These are phyloP conservation scores for Timema cristinae DNA, from an alignment of 2,888 invertebrate species.

Conservation along the genomic window DNA sequence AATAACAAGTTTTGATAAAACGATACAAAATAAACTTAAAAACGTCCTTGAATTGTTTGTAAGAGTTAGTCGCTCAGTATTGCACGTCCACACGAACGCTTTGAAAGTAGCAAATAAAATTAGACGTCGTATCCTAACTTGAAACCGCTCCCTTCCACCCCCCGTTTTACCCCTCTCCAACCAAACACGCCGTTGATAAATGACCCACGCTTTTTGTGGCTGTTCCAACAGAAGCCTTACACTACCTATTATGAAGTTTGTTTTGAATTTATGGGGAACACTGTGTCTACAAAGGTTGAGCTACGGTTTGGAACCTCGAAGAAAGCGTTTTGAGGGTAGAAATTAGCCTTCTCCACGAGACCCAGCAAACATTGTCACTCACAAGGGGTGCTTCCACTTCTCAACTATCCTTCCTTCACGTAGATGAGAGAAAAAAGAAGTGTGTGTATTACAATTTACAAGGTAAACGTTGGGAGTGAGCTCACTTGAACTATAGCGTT, in stretches of 20 bases:
- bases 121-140: slow-evolving; percentile 13
- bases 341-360: no score
- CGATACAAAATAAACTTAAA: no score
- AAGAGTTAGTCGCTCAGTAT: no score
- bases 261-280: slow-evolving; percentile 31
- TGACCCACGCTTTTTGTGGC: slow-evolving; percentile 28
- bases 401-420: no score
- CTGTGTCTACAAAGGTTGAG: slow-evolving; percentile 26
- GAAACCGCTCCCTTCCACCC: no score
- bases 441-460: no score
- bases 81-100: no score
- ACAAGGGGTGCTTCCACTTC: not conserved
- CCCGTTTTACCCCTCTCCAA: not conserved
- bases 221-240: slow-evolving; percentile 26
- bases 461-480: no score
- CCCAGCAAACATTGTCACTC: not conserved
- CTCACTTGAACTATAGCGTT: no score
- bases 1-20: no score
- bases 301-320: not conserved
- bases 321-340: not conserved
- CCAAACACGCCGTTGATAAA: slow-evolving; percentile 27
- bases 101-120: slow-evolving; percentile 13
- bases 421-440: no score
- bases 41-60: no score
- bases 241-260: slow-evolving; percentile 32